Conservation (phyloP, 2,888 invertebrate species). For the Tuta absoluta region DNA sequence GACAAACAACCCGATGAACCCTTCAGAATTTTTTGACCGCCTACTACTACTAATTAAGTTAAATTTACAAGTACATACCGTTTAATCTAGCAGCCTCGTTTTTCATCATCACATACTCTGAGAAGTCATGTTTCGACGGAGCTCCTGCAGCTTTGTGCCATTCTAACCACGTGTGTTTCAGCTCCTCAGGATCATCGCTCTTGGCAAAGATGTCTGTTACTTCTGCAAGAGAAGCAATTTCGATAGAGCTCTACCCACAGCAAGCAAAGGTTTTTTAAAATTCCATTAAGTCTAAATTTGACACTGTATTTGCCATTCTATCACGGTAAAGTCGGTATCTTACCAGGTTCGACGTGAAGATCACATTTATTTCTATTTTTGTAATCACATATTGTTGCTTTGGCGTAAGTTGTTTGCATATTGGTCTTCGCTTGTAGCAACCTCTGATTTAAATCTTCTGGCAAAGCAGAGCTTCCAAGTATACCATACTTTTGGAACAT, state of each 20-base stretch:
- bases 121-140: slow-evolving; percentile 82
- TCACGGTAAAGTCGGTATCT: not conserved
- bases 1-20: too few relatives aligned
- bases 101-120: slow-evolving; percentile 84
- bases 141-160: slow-evolving; percentile 90
- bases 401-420: slow-evolving; percentile 89
- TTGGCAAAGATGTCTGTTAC: slow-evolving; percentile 85
- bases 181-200: slow-evolving; percentile 87
- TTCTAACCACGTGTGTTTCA: slow-evolving; percentile 89
- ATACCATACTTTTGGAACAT: slow-evolving; percentile 87
- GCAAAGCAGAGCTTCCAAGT: slow-evolving; percentile 87
- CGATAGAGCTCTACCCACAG: not conserved
- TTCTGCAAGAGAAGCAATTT: slow-evolving; percentile 66
- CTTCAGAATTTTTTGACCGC: too few relatives aligned
- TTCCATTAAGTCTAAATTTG: too few relatives aligned
- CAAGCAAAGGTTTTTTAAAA: not conserved
- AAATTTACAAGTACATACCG: too few relatives aligned
- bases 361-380: slow-evolving; percentile 84
- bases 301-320: not conserved
- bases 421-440: slow-evolving; percentile 83
- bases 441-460: slow-evolving; percentile 84
- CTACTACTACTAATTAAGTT: too few relatives aligned
- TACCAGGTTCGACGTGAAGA: slow-evolving; percentile 87
- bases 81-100: slow-evolving; percentile 88
- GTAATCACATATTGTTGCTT: slow-evolving; percentile 88